Evolutionary conservation across 2,888 invertebrate genomes (phyloP), one percentile per base, ranked within the genome.

Genomic region (Aleiodes leptofemur): DNA sequence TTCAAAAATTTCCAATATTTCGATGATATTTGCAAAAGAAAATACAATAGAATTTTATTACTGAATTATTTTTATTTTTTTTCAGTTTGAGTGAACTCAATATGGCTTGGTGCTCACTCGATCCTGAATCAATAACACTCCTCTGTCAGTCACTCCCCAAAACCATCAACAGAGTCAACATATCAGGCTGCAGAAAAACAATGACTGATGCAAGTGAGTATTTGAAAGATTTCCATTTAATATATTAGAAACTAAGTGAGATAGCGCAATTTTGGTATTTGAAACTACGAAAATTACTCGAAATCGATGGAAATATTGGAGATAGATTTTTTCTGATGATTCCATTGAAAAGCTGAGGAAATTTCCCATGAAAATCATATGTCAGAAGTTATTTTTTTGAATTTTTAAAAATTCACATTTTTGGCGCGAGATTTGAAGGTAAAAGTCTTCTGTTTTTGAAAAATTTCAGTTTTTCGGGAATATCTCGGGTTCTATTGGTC

Each of bases 161-260:
- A 2, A 91, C 92, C 61, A 85, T 97, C 75, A 93, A 93, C 82
- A 90, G 96, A 74, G 90, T 98, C 0, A 97, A 97, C 86, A 86
- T 97, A 1, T 94, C 96, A 71, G 98, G 98, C 0, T 96, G 96
- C 75, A 91, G 96, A 68, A 93, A 93, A 87, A 92, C 93, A 0
- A 90, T 97, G 83, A 92, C 91, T 4, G 96, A 97, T 87, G 91
- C 93, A 23, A 92, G 96, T 96, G 14, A 74, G 56, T 74, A 6
- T 9, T 23, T 3, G 8, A 50, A 70, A 56, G 14, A 23, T 23
- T 23, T 23, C 1, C 23, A 23, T 23, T 23, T 1, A 23, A 23
- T 23, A 2, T 1, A 23, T 23, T 1, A 2, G 7, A 16, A 68
- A 61, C 23, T 23, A 2, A 23, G 23, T 2, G 23, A 23, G 23